Percentiles rank a stretch among this genome's conserved stretches.
These are phyloP conservation scores for Albula glossodonta DNA, from an alignment of 2,113 vertebrate species.

Conservation along the genomic window DNA sequence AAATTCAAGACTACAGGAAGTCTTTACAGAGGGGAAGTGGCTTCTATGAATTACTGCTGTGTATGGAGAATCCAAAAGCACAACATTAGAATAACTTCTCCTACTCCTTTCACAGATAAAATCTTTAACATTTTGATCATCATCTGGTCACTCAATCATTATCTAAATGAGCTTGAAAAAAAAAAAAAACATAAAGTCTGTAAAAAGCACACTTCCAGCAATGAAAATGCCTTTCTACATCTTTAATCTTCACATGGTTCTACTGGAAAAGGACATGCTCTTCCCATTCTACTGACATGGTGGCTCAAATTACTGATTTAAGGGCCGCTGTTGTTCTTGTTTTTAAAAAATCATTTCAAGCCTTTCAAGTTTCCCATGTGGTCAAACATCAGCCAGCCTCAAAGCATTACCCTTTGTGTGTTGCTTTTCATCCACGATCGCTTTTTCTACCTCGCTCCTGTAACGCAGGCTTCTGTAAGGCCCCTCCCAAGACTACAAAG, in stretches of 20 bases:
- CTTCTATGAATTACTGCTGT: not conserved
- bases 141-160: not conserved
- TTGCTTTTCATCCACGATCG: not conserved
- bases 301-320: not conserved
- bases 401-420: not conserved
- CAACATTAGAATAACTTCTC: too few species aligned
- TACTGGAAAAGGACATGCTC: constrained; percentile 1
- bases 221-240: not conserved
- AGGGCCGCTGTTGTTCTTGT: not conserved
- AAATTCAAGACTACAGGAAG: not conserved
- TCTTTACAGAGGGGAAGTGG: not conserved
- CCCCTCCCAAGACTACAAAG: constrained; percentile 13
- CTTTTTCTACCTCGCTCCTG: constrained; percentile 10
- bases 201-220: not conserved
- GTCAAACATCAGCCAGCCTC: constrained; percentile 3
- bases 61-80: not conserved
- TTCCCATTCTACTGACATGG: not conserved
- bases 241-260: too few species aligned
- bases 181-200: not conserved
- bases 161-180: not conserved
- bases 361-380: not conserved
- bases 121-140: not conserved
- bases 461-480: not conserved
- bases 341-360: not conserved
- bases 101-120: too few species aligned